Conservation (phyloP, 2,888 invertebrate genomes). For the Drosophila limbata region DNA sequence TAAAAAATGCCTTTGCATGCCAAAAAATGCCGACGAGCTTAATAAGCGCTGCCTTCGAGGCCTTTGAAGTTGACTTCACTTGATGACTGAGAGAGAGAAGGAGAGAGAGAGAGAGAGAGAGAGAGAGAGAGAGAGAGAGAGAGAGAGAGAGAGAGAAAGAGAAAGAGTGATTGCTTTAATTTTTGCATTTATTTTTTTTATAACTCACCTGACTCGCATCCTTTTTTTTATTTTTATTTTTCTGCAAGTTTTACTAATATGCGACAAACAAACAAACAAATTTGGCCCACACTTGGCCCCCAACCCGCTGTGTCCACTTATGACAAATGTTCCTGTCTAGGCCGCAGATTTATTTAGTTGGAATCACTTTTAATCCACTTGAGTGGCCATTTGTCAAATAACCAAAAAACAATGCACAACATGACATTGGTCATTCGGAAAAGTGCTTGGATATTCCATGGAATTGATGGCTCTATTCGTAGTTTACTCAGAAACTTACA, state of each 20-base stretch:
- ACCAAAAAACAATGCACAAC: constrained; percentile 12
- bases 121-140: background rate
- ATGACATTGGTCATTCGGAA: constrained; percentile 26
- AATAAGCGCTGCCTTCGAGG: constrained; percentile 64
- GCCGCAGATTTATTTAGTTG: constrained; percentile 68
- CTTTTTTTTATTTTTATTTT: constrained; percentile 26
- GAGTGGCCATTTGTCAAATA: constrained; percentile 84
- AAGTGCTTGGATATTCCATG: background rate
- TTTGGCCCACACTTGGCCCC: too few species aligned
- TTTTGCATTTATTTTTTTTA: constrained; percentile 15
- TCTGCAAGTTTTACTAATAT: constrained; percentile 50
- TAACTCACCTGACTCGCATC: constrained; percentile 26
- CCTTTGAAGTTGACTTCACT: constrained; percentile 66
- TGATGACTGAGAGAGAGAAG: background rate
- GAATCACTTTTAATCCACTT: constrained; percentile 82
- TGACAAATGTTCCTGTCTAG: constrained; percentile 64
- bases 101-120: background rate
- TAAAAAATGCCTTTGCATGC: constrained; percentile 76
- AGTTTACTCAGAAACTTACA: background rate
- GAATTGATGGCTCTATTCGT: background rate
- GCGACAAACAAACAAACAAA: constrained; percentile 18
- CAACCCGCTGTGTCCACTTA: too few species aligned
- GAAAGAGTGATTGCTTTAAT: constrained; percentile 27
- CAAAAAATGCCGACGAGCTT: constrained; percentile 72
- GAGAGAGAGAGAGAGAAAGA: background rate